phyloP scores from a whole-genome alignment of 2,113 vertebrate genomes.

The Carlito syrichta region DNA sequence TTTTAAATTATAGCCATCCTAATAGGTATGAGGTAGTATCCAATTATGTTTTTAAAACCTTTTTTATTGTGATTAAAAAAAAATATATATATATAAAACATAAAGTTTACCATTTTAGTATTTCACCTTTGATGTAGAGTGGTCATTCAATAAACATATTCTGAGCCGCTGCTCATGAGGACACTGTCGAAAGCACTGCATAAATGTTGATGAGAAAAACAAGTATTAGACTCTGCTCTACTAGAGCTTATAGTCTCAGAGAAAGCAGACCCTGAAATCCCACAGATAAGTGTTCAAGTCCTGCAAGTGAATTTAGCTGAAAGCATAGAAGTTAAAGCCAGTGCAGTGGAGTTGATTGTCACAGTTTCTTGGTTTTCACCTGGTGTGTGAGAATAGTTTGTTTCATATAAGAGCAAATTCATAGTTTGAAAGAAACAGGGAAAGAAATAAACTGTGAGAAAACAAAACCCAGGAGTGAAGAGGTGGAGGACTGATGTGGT shows the following conservation, averaged over 20 bases:
- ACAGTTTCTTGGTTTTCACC: not conserved
- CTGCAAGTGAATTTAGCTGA: not conserved
- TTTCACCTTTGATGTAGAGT: not conserved
- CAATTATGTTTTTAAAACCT: too few species aligned
- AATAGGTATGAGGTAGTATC: not conserved
- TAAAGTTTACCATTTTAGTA: not conserved
- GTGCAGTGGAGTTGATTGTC: not conserved
- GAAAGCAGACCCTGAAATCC: not conserved
- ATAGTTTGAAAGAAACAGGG: not conserved
- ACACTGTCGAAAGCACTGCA: not conserved
- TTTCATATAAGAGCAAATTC: not conserved
- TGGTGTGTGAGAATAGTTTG: not conserved
- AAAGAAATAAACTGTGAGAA: not conserved
- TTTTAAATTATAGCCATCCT: not conserved
- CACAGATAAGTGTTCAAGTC: not conserved
- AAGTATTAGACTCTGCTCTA: not conserved
- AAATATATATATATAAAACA: not conserved
- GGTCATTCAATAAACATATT: not conserved
- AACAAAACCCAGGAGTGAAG: not conserved
- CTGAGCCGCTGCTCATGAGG: not conserved
- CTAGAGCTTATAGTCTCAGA: not conserved
- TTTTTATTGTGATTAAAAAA: not conserved
- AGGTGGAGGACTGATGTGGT: not conserved
- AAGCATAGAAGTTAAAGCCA: not conserved
- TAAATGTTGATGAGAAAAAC: not conserved